Conservation (phyloP, 2,113 vertebrate species). For the Irena cyanogastra region DNA sequence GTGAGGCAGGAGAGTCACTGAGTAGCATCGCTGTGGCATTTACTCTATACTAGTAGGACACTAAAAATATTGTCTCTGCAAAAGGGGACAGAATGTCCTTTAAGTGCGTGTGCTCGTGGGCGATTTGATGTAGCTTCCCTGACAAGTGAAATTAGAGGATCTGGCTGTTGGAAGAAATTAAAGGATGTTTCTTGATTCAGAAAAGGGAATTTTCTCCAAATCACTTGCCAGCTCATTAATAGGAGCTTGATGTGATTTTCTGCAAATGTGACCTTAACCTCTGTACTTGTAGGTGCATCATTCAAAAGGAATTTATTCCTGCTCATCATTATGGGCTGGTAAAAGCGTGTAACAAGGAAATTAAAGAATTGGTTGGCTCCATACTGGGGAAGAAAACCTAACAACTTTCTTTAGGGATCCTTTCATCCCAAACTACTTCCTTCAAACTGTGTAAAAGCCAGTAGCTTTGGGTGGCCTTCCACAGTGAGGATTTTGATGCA, state of each 20-base stretch:
- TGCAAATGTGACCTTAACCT: constrained; percentile 9
- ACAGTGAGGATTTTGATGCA: not conserved
- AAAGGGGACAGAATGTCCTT: constrained; percentile 66
- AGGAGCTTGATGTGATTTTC: constrained; percentile 1
- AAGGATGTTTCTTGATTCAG: constrained; percentile 49
- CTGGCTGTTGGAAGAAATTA: constrained; percentile 29
- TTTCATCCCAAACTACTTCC: not conserved
- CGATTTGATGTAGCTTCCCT: constrained; percentile 52
- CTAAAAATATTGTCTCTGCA: constrained; percentile 63
- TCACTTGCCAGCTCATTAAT: constrained; percentile 27
- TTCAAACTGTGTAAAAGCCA: not conserved
- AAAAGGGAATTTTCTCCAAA: constrained; percentile 33
- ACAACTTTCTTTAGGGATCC: not conserved
- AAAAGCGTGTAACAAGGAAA: not conserved
- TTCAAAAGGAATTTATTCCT: not conserved
- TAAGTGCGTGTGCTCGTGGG: constrained; percentile 41
- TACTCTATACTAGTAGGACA: constrained; percentile 51
- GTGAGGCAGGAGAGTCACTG: constrained; percentile 31
- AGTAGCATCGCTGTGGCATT: constrained; percentile 46
- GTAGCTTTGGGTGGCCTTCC: not conserved
- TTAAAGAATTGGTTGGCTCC: not conserved
- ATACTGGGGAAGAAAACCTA: not conserved
- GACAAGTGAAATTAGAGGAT: constrained; percentile 63
- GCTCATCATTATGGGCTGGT: not conserved
- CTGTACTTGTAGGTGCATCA: not conserved